These are phyloP conservation scores for Xanthia icteritia DNA, from an alignment of 2,888 invertebrate genomes.

Conservation along the genomic window DNA sequence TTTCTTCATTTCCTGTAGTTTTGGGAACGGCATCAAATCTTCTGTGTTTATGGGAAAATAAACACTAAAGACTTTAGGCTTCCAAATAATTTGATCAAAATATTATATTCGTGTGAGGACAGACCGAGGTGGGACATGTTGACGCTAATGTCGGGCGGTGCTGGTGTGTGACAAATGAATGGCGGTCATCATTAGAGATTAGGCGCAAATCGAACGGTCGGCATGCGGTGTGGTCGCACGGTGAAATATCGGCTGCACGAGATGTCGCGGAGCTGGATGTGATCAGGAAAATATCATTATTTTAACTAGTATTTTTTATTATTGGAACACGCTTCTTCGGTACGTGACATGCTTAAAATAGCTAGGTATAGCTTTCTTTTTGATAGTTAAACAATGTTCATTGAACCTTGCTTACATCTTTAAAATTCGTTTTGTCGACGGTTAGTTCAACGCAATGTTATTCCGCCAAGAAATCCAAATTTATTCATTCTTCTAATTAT, in stretches of 20 bases:
- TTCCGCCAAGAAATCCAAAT: background rate
- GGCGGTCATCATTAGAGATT: slow-evolving; percentile 85
- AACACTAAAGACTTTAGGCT: background rate
- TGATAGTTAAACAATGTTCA: background rate
- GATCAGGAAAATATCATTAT: background rate
- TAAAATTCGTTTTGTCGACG: background rate
- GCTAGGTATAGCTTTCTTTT: background rate
- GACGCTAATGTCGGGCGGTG: slow-evolving; percentile 42
- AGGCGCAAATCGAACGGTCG: slow-evolving; percentile 77
- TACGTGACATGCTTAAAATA: background rate
- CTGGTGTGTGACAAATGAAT: slow-evolving; percentile 76
- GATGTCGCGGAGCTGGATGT: slow-evolving; percentile 37
- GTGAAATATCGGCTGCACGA: slow-evolving; percentile 61
- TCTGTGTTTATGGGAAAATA: background rate
- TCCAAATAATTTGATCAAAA: slow-evolving; percentile 1
- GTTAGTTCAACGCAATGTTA: background rate
- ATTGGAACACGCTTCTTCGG: background rate
- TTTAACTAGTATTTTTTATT: background rate
- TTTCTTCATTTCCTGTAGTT: background rate
- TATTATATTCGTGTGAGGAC: background rate
- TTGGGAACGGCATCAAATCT: background rate
- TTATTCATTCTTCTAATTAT: no score
- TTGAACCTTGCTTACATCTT: background rate
- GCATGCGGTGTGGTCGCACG: slow-evolving; percentile 64
- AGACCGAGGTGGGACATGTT: slow-evolving; percentile 23